A percentile compares a stretch with the other conserved stretches of the same genome.
Conservation (phyloP, 2,888 invertebrate species). For the Tenthredo notha region DNA sequence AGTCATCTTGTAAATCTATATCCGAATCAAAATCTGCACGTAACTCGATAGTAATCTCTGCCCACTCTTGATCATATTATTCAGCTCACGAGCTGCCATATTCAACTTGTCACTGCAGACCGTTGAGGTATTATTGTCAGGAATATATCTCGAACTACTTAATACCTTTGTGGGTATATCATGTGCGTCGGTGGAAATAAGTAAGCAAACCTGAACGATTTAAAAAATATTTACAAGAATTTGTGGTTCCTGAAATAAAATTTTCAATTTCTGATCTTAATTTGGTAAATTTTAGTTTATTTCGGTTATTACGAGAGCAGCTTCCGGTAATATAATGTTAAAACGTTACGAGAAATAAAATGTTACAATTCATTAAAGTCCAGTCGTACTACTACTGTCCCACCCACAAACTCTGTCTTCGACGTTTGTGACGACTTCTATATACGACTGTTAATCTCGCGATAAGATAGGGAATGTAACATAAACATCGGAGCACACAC, state of each 20-base stretch:
- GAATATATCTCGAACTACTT: constrained; percentile 8
- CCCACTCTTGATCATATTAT: constrained; percentile 41
- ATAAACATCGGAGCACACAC: constrained; percentile 48
- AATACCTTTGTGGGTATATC: background rate
- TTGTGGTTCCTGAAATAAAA: background rate
- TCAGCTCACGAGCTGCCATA: constrained; percentile 3
- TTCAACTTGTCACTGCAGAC: constrained; percentile 41
- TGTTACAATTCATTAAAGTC: constrained; percentile 37
- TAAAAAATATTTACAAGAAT: background rate
- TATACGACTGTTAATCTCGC: constrained; percentile 48
- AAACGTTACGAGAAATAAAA: constrained; percentile 13
- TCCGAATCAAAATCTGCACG: constrained; percentile 43
- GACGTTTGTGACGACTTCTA: constrained; percentile 39
- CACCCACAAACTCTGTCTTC: constrained; percentile 36
- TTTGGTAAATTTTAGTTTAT: background rate
- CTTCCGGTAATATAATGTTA: background rate
- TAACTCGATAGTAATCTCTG: constrained; percentile 46
- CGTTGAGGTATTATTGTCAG: constrained; percentile 34
- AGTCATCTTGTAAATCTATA: constrained; percentile 43
- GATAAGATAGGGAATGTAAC: constrained; percentile 48
- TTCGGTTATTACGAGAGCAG: background rate
- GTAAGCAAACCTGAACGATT: constrained; percentile 10
- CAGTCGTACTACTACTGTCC: constrained; percentile 16
- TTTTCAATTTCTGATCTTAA: background rate
- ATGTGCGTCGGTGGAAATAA: background rate